phyloP scores from a whole-genome alignment of 2,888 invertebrate genomes.

The Rosalia funebris region DNA sequence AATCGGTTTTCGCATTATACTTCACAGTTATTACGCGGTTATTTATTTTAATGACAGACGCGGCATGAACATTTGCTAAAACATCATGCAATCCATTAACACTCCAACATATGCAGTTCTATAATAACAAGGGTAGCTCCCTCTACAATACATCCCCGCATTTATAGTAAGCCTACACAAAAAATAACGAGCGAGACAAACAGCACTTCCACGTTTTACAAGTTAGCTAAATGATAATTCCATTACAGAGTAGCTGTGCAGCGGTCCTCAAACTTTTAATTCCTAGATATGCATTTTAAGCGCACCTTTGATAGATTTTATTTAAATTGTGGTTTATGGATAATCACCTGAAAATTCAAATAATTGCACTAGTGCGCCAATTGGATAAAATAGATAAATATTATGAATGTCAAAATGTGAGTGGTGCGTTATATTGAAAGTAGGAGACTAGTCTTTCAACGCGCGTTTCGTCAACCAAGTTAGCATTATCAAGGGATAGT shows the following conservation, averaged over 20 bases:
- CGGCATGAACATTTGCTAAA: slow-evolving; percentile 28
- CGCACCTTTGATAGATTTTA: too few relatives aligned
- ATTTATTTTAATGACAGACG: slow-evolving; percentile 25
- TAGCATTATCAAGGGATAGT: too few relatives aligned
- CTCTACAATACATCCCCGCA: slow-evolving; percentile 49
- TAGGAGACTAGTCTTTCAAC: too few relatives aligned
- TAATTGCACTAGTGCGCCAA: too few relatives aligned
- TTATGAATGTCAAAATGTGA: too few relatives aligned
- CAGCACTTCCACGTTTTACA: slow-evolving; percentile 58
- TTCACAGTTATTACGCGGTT: slow-evolving; percentile 4
- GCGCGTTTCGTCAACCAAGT: too few relatives aligned
- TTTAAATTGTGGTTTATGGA: too few relatives aligned
- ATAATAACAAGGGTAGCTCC: slow-evolving; percentile 58
- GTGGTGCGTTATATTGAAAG: too few relatives aligned
- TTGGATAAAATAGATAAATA: too few relatives aligned
- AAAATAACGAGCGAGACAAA: slow-evolving; percentile 58
- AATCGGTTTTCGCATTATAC: neutral
- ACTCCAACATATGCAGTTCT: slow-evolving; percentile 53
- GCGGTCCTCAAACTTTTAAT: slow-evolving; percentile 27
- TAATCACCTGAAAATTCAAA: too few relatives aligned
- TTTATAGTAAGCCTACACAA: slow-evolving; percentile 53
- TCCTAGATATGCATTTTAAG: too few relatives aligned
- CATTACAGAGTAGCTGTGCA: slow-evolving; percentile 47
- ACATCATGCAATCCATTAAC: slow-evolving; percentile 52
- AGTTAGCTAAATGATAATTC: slow-evolving; percentile 60